Evolutionary conservation across 2,888 invertebrate species (phyloP), one percentile per base, ranked within the genome.

Genomic region (Tethea ocularis): DNA sequence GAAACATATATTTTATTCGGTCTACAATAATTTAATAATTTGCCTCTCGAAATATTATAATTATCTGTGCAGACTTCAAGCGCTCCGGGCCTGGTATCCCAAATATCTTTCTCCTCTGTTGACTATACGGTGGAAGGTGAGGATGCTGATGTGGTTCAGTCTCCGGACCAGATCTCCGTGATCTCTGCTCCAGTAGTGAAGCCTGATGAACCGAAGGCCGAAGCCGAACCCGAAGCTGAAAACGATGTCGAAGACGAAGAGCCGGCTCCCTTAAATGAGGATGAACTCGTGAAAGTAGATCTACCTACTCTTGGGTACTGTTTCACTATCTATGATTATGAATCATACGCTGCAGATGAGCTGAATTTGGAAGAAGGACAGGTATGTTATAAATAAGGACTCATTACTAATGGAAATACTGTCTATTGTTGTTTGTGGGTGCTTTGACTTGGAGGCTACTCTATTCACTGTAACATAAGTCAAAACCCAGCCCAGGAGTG

Each of bases 281-380:
- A 5, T 8, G 46, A 38, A 38, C 7, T 6, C 6, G 62, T 68
- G 57, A 59, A 53, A 22, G 22, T 57, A 36, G 72, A 79, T 15
- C 61, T 81, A 52, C 83, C 85, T 1, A 88, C 87, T 0, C 74
- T 89, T 1, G 90, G 91, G 1, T 97, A 96, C 82, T 98, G 98
- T 82, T 95, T 97, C 77, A 98, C 99, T 1, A 88, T 99, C 57
- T 99, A 99, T 81, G 99, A 99, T 85, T 99, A 99, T 82, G 98
- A 98, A 73, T 98, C 98, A 0, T 97, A 97, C 57, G 96, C 96
- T 63, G 94, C 95, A 56, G 99, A 98, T 86, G 99, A 99, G 86
- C 93, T 99, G 22, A 97, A 96, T 51, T 97, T 99, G 82, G 95
- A 96, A 74, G 99, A 99, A 87, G 98, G 98, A 56, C 97, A 97